These are phyloP conservation scores for Tinea semifulvella DNA, from an alignment of 2,888 invertebrate species.

Conservation along the genomic window DNA sequence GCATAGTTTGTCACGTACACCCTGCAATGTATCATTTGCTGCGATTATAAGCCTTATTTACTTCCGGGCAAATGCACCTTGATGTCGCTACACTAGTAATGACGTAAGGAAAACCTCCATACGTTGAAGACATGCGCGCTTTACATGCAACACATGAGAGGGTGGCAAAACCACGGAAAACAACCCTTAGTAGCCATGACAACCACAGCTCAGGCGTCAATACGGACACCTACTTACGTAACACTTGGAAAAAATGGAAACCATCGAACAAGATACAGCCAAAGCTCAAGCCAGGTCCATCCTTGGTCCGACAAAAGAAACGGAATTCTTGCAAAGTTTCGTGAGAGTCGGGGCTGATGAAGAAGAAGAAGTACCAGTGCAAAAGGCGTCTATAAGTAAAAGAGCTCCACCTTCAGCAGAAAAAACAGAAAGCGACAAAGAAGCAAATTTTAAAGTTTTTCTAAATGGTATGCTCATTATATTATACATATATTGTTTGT, in stretches of 20 bases:
- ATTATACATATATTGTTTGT: no score
- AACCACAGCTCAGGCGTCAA: conserved; percentile 53
- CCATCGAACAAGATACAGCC: conserved; percentile 45
- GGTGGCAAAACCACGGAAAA: conserved; percentile 40
- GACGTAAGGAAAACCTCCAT: no score
- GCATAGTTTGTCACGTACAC: no score
- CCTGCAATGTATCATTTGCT: no score
- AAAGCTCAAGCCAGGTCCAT: conserved; percentile 66
- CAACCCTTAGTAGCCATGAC: conserved; percentile 48
- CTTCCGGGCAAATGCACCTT: no score
- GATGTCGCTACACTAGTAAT: no score
- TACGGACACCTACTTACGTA: conserved; percentile 49
- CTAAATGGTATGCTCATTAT: no score
- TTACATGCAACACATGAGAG: no score
- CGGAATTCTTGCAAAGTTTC: conserved; percentile 82
- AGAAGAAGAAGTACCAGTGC: conserved; percentile 54
- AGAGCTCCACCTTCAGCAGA: conserved; percentile 41
- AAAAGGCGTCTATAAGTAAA: conserved; percentile 53
- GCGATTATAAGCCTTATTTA: no score
- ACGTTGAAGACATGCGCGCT: background rate
- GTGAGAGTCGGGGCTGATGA: conserved; percentile 73
- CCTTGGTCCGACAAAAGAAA: conserved; percentile 73
- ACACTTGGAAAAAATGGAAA: conserved; percentile 21
- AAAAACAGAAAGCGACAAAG: conserved; percentile 37
- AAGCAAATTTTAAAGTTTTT: conserved; percentile 25